These are phyloP conservation scores for Acanthosepion pharaonis DNA, from an alignment of 2,888 invertebrate genomes.

Conservation along the genomic window DNA sequence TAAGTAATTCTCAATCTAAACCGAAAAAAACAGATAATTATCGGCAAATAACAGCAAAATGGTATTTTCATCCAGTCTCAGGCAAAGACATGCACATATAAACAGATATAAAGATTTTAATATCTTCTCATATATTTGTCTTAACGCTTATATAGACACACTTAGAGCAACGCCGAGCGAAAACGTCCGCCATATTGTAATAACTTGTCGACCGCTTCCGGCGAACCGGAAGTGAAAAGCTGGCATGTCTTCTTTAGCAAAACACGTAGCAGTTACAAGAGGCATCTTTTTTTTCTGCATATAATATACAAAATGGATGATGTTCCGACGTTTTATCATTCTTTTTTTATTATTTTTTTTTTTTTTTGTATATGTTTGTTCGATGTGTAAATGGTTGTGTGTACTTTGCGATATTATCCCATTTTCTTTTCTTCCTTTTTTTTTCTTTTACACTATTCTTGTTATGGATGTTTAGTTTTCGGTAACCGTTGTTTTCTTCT, in stretches of 20 bases:
- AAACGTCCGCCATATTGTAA: slow-evolving; percentile 16
- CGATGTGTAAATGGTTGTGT: neutral
- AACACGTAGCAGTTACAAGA: slow-evolving; percentile 23
- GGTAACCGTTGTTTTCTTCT: neutral
- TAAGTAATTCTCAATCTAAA: too few species aligned
- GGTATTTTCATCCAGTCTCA: neutral
- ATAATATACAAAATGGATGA: neutral
- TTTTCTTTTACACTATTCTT: neutral
- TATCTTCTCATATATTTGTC: too few species aligned
- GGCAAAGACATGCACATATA: neutral
- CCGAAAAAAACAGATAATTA: too few species aligned
- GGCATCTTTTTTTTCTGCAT: neutral
- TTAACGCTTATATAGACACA: neutral
- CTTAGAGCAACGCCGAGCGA: neutral
- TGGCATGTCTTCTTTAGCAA: slow-evolving; percentile 13
- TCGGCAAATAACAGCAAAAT: neutral
- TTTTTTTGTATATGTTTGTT: neutral
- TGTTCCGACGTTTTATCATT: neutral
- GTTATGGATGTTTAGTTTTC: neutral
- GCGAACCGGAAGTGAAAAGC: slow-evolving; percentile 8
- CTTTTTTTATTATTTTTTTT: neutral
- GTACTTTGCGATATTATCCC: neutral
- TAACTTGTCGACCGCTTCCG: slow-evolving; percentile 15
- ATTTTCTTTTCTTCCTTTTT: neutral
- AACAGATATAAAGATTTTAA: neutral